A percentile compares a stretch with the other conserved stretches of the same genome.
phyloP scores from a whole-genome alignment of 2,113 vertebrate species.

The Gambusia holbrooki region DNA sequence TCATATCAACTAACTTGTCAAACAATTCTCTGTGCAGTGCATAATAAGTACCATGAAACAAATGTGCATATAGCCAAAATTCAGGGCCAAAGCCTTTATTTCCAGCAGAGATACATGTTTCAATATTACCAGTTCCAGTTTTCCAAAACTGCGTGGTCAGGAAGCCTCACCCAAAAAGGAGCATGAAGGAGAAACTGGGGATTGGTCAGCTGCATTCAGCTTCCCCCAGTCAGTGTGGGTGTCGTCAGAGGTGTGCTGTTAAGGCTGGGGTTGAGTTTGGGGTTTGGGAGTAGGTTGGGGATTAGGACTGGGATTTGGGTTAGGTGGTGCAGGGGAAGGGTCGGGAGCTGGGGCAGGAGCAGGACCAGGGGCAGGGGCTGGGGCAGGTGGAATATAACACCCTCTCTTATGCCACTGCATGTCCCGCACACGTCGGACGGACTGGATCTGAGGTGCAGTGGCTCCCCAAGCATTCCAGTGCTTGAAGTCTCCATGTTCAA shows the following conservation, averaged over 20 bases:
- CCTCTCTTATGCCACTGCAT: conserved; percentile 91
- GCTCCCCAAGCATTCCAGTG: conserved; percentile 94
- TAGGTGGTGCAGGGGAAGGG: conserved; percentile 40
- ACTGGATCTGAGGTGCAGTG: conserved; percentile 88
- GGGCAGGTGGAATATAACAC: conserved; percentile 68
- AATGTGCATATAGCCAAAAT: conserved; percentile 23
- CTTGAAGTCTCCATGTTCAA: conserved; percentile 88
- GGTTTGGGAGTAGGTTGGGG: conserved; percentile 65
- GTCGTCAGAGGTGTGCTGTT: conserved; percentile 60
- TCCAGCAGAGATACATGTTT: conserved; percentile 60
- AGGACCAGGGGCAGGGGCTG: conserved; percentile 49
- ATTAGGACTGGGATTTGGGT: conserved; percentile 60
- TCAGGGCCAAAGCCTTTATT: conserved; percentile 75
- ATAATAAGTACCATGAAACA: conserved; percentile 16
- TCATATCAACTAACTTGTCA: neutral
- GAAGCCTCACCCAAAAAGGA: conserved; percentile 34
- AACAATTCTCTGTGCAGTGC: neutral
- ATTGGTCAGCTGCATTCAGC: conserved; percentile 45
- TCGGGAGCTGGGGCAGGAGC: conserved; percentile 25
- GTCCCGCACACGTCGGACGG: conserved; percentile 87
- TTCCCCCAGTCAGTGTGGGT: conserved; percentile 45
- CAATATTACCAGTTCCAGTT: conserved; percentile 51
- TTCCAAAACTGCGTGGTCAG: conserved; percentile 46
- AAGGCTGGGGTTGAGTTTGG: conserved; percentile 55
- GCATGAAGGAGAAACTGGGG: conserved; percentile 22